Evolutionary conservation across 2,888 invertebrate genomes (phyloP), one percentile per base, ranked within the genome.

Genomic region (Macrophya alboannulata): DNA sequence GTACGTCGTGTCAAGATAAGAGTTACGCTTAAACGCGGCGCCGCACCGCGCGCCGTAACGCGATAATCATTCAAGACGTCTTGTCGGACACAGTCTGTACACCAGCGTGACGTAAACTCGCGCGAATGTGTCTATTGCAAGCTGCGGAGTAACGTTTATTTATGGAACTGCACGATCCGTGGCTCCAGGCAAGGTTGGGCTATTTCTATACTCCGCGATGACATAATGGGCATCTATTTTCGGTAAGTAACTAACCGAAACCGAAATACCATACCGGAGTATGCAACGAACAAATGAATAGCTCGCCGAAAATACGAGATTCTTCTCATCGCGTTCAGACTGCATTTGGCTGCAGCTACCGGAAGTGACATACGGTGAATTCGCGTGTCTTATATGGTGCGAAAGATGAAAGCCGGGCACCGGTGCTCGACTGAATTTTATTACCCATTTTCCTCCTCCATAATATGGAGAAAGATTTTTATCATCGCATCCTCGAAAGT

Each of bases 111-210:
- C 83, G 83, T 71, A 83, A 83, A 68, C 83, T 37, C 45, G 68
- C 51, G 83, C 68, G 83, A 83, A 83, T 83, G 83, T 68, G 83
- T 68, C 83, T 68, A 37, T 68, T 83, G 83, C 83, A 83, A 48
- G 68, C 8, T 48, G 31, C 68, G 37, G 81, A 83, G 51, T 83
- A 83, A 71, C 48, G 65, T 83, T 83, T 83, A 83, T 83, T 83
- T 83, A 71, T 83, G 83, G 83, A 83, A 68, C 83, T 83, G 83
- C 83, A 83, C 83, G 83, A 83, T 51, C 48, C 48, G 83, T 68
- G 68, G 83, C 83, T 83, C 71, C 83, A 83, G 83, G 83, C 83
- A 83, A 83, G 83, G 83, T 83, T 83, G 83, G 71, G 65, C 68
- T 83, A 83, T 83, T 83, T 37, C 83, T 83, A 83, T 51, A 68